Evolutionary conservation across 2,113 vertebrate species (phyloP).

Genomic region (Rhagologus leucostigma): DNA sequence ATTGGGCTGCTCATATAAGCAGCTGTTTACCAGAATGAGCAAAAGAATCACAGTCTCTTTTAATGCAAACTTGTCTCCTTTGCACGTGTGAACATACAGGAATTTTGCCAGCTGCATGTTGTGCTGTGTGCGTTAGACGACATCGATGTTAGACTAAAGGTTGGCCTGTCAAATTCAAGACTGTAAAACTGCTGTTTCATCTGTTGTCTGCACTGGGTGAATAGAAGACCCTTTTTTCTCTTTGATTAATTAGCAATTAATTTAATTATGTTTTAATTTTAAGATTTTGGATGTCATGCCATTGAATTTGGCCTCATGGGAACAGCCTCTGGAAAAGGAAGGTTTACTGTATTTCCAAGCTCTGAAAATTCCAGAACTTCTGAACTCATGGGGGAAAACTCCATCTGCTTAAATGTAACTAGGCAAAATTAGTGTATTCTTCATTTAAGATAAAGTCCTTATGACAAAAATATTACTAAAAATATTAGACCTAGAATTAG

Average conservation of each 20-base stretch:
- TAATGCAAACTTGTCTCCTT: background rate
- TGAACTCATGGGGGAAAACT: background rate
- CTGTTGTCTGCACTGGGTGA: background rate
- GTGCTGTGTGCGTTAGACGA: background rate
- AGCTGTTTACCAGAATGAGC: background rate
- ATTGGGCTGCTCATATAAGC: background rate
- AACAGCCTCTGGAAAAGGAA: background rate
- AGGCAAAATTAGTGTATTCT: background rate
- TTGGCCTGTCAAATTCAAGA: background rate
- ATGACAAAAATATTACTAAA: background rate
- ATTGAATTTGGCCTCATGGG: background rate
- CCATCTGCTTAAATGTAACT: background rate
- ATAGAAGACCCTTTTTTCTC: background rate
- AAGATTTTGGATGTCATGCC: background rate
- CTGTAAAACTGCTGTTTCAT: background rate
- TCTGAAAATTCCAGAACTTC: background rate
- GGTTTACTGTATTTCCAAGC: background rate
- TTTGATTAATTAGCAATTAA: background rate
- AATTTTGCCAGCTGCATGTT: background rate
- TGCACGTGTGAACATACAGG: background rate
- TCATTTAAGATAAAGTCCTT: background rate
- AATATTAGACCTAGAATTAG: background rate
- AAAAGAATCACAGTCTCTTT: background rate
- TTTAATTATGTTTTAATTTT: background rate
- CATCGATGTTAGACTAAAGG: fast-evolving